A percentile compares a stretch with the other conserved stretches of the same genome.
phyloP scores from a whole-genome alignment of 1,140 invertebrate genomes.

The Brachionus rotundiformis region DNA sequence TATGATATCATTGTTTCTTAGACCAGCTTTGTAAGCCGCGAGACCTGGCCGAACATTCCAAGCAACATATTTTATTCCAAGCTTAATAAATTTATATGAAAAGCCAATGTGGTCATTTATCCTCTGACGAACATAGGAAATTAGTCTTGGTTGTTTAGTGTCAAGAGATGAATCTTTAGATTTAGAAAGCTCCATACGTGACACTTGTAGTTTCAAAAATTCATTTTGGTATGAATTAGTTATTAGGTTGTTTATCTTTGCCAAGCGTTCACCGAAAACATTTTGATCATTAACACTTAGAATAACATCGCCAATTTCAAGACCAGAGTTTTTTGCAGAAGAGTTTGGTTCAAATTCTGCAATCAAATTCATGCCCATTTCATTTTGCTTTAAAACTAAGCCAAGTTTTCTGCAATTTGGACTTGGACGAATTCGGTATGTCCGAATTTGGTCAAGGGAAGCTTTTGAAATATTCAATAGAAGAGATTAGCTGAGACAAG shows the following conservation, averaged over 20 bases:
- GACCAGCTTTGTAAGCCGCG: conserved; percentile 6
- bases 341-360: conserved; percentile 15
- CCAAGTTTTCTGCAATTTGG: not conserved
- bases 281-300: conserved; percentile 20
- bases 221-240: not conserved
- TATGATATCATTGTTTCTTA: not conserved
- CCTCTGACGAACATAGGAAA: not conserved
- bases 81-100: conserved; percentile 31
- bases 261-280: not conserved
- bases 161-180: not conserved
- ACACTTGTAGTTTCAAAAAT: not conserved
- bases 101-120: conserved; percentile 3
- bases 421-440: not conserved
- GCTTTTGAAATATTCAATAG: not conserved
- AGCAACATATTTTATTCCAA: conserved; percentile 3
- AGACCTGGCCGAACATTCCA: not conserved
- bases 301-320: not conserved
- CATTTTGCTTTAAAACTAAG: not conserved
- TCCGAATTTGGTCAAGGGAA: not conserved
- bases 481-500: not conserved
- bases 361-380: not conserved
- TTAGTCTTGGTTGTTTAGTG: not conserved
- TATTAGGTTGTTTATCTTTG: not conserved
- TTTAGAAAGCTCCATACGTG: too few species aligned
- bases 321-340: not conserved